A percentile compares a stretch with the other conserved stretches of the same genome.
Conservation (phyloP, 1,140 invertebrate species). For the Drosophila subpulchrella region DNA sequence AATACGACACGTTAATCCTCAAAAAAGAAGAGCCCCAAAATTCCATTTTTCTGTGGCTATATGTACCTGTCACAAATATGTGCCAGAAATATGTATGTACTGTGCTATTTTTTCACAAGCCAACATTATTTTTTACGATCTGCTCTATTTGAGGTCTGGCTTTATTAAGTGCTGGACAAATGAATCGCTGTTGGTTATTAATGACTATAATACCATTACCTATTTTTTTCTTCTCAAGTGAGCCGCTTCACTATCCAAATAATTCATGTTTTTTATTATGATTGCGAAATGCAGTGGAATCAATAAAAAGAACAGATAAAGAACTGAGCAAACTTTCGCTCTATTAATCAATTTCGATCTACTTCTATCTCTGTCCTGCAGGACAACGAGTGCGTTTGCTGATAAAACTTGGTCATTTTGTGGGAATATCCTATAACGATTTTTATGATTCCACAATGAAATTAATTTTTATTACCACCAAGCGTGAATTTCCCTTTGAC, state of each 20-base stretch:
- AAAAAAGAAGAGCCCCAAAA: neutral
- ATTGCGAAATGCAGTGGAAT: constrained; percentile 30
- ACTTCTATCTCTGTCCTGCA: neutral
- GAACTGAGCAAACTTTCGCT: constrained; percentile 52
- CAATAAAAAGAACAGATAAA: constrained; percentile 35
- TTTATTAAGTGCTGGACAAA: constrained; percentile 61
- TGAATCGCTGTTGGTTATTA: constrained; percentile 54
- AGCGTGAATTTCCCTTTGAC: constrained; percentile 52
- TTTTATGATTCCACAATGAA: constrained; percentile 53
- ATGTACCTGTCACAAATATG: constrained; percentile 12
- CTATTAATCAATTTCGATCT: constrained; percentile 47
- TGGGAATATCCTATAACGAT: constrained; percentile 53
- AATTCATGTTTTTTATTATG: constrained; percentile 48
- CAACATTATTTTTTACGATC: constrained; percentile 33
- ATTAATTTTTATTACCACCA: constrained; percentile 61
- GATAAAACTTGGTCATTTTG: constrained; percentile 61
- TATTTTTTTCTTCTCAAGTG: constrained; percentile 43
- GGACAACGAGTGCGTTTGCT: constrained; percentile 36
- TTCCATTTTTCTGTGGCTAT: constrained; percentile 2
- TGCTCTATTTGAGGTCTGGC: constrained; percentile 25
- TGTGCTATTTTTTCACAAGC: neutral
- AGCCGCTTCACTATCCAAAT: constrained; percentile 34
- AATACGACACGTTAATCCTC: neutral
- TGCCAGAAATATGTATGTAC: constrained; percentile 17
- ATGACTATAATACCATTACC: constrained; percentile 49